Base-by-base conservation (phyloP, 23 tunicate genomes). In the Aplidium turbinatum region DNA sequence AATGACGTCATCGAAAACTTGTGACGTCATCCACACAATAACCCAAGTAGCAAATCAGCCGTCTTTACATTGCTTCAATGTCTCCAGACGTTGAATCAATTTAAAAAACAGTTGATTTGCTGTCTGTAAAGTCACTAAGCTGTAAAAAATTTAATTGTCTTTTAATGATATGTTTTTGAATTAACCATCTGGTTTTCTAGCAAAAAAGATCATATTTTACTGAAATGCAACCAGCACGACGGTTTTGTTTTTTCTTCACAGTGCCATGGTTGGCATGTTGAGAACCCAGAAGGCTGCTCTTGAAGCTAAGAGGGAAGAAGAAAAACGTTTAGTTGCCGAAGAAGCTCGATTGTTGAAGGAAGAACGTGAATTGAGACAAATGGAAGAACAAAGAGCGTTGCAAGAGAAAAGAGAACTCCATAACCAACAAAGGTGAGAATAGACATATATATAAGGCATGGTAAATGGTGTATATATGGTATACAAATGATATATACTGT, bases 221-320 rank as follows among this genome's bases (percentile, higher is more conserved):
- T 9, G 50, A 9, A 42, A 42, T 16, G 16, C 50, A 9, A 9
- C 50, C 16, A 55, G n/a, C 24, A 11, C 6, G 62, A 20, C 24
- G 6, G 6, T 55, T 55, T 55, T 18, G 25, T 6, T 7, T 34
- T 68, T 32, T 72, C 27, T 19, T 25, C 71, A 38, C 58, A 90
- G 97, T 54, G 97, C 80, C 0, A 82, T 82, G 89, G 90, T 90
- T 7, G 85, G 78, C 42, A 72, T 64, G 5, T 62, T 90, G 27
- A 74, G 81, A 22, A 90, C 89, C 26, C 97, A 90, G 77, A 90
- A 78, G 32, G 97, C 97, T 9, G 77, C 97, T 33, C 57, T 77
- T 55, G 86, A 80, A 47, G 90, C 97, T 26, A 84, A 79, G 70
- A 73, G 52, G 40, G 36, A 38, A 23, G 97, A 91, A 68, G 97